These are phyloP conservation scores for Tiphia femorata DNA, from an alignment of 2,888 invertebrate genomes.

Conservation along the genomic window DNA sequence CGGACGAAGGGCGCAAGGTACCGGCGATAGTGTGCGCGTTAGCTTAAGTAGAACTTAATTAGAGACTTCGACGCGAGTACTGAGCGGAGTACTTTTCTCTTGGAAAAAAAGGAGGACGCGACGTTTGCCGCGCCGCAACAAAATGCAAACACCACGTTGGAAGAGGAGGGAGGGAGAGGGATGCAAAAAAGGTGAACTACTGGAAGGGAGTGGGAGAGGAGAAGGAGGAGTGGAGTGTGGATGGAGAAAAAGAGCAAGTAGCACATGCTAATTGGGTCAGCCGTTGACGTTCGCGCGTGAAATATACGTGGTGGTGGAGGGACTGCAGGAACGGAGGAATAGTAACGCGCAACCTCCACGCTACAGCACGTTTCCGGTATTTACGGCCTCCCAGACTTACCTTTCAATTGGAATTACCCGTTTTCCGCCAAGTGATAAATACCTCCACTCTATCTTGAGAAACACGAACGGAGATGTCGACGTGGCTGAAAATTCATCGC, in stretches of 20 bases:
- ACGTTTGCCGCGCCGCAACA: constrained; percentile 32
- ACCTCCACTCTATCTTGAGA: neutral
- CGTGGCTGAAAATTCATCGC: too few species aligned
- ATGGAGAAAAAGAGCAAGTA: neutral
- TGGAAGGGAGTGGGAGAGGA: neutral
- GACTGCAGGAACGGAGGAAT: too few species aligned
- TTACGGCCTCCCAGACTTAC: too few species aligned
- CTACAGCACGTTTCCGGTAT: too few species aligned
- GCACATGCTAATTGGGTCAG: too few species aligned
- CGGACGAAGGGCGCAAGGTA: constrained; percentile 61
- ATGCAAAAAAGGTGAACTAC: too few species aligned
- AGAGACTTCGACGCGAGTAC: constrained; percentile 27
- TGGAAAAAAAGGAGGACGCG: constrained; percentile 28
- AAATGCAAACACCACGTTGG: constrained; percentile 30
- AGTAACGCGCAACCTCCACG: too few species aligned
- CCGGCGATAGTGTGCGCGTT: neutral
- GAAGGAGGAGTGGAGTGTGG: neutral
- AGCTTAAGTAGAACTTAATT: constrained; percentile 42
- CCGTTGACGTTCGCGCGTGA: constrained; percentile 16
- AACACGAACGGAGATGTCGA: too few species aligned
- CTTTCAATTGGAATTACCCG: constrained; percentile 1
- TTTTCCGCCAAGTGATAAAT: neutral
- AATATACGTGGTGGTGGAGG: too few species aligned
- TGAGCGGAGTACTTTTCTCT: constrained; percentile 26
- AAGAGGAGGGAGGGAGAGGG: constrained; percentile 2